These are phyloP conservation scores for Agrotis exclamationis DNA, from an alignment of 2,888 invertebrate genomes.

Conservation along the genomic window DNA sequence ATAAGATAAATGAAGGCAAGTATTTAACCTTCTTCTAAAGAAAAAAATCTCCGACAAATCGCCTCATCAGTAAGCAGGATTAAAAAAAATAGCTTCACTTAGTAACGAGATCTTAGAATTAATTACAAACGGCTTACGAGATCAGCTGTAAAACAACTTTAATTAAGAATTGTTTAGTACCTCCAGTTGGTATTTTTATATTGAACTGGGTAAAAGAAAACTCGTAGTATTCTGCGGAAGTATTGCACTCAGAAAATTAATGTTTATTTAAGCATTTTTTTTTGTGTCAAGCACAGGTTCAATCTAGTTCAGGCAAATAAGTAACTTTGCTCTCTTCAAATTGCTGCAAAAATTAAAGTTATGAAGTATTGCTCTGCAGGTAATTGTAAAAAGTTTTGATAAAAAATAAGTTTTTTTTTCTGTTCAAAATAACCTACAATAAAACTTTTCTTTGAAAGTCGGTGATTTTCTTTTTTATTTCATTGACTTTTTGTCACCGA, in stretches of 20 bases:
- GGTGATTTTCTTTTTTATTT: too few relatives aligned
- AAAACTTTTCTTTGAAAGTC: too few relatives aligned
- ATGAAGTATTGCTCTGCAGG: too few relatives aligned
- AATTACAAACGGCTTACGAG: conserved; percentile 64
- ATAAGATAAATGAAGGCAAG: conserved; percentile 13
- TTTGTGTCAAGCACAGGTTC: too few relatives aligned
- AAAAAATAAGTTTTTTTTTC: too few relatives aligned
- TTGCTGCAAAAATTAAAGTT: too few relatives aligned
- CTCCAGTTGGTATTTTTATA: conserved; percentile 10
- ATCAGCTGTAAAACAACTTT: conserved; percentile 50
- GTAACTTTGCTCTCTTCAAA: too few relatives aligned
- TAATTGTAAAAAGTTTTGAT: too few relatives aligned
- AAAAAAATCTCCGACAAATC: conserved; percentile 40
- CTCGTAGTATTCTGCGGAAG: not conserved
- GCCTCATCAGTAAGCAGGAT: conserved; percentile 47
- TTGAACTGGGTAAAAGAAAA: not conserved
- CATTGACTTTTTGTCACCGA: too few relatives aligned
- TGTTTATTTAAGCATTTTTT: not conserved
- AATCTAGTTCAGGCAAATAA: too few relatives aligned
- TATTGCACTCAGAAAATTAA: not conserved
- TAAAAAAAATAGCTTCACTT: conserved; percentile 63
- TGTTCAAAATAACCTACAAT: too few relatives aligned
- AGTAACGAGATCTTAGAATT: conserved; percentile 67
- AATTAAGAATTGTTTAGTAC: conserved; percentile 30
- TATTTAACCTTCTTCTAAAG: conserved; percentile 3